Evolutionary conservation across 2,888 invertebrate species (phyloP).

Genomic region (Morinoia aosen): DNA sequence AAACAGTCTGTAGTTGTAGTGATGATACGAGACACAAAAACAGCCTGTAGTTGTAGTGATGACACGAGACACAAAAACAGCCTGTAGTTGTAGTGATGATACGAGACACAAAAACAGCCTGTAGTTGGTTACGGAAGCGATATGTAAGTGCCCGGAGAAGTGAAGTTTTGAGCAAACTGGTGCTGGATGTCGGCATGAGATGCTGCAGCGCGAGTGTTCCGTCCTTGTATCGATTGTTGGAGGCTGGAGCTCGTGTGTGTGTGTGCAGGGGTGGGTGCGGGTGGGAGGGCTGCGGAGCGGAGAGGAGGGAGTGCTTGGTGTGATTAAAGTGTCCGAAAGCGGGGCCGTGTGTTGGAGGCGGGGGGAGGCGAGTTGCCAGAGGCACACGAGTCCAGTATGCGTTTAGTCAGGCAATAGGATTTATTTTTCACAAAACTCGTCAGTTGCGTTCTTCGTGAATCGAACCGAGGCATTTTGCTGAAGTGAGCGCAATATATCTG

Average conservation of each 20-base stretch:
- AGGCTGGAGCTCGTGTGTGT: neutral
- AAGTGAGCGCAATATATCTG: neutral
- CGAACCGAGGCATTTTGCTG: neutral
- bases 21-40: too few relatives aligned
- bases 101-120: too few relatives aligned
- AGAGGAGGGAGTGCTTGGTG: neutral
- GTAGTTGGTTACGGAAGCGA: too few relatives aligned
- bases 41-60: too few relatives aligned
- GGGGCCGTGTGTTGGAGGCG: too few relatives aligned
- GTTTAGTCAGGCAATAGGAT: neutral
- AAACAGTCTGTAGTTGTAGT: too few relatives aligned
- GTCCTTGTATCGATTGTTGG: slow-evolving; percentile 23
- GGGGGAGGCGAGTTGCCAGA: neutral
- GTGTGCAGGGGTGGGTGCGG: neutral
- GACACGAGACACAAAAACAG: too few relatives aligned
- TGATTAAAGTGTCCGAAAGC: neutral
- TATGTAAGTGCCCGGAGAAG: too few relatives aligned
- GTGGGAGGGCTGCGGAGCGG: neutral
- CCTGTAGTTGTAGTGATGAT: too few relatives aligned
- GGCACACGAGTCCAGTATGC: neutral
- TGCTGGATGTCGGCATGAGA: neutral
- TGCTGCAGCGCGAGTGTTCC: neutral
- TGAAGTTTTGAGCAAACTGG: neutral
- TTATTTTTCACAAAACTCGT: neutral
- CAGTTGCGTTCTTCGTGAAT: neutral